These are phyloP conservation scores for Tautogolabrus adspersus DNA, from an alignment of 2,113 vertebrate species.

Conservation along the genomic window DNA sequence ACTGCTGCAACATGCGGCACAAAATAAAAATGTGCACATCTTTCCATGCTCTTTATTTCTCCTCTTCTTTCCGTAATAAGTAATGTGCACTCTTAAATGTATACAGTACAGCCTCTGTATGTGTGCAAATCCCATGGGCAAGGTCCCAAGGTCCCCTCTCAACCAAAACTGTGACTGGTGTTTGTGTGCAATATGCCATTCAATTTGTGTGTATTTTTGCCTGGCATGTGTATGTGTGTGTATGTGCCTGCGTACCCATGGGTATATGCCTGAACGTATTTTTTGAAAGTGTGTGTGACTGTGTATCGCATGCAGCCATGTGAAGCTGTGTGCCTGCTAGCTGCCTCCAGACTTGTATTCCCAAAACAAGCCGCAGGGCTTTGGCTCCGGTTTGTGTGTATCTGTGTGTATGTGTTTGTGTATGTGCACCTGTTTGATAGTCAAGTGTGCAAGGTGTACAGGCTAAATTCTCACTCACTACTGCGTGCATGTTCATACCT, in stretches of 20 bases:
- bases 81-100: conserved; percentile 8
- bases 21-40: conserved; percentile 52
- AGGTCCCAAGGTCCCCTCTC: conserved; percentile 55
- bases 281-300: conserved; percentile 52
- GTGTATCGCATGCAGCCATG: conserved; percentile 70
- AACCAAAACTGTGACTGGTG: conserved; percentile 46
- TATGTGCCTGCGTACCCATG: conserved; percentile 47
- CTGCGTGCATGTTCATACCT: conserved; percentile 14
- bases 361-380: conserved; percentile 68
- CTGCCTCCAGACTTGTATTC: conserved; percentile 71
- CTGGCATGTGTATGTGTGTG: conserved; percentile 32
- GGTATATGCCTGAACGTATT: conserved; percentile 63
- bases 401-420: conserved; percentile 24
- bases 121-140: conserved; percentile 43
- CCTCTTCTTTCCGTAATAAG: conserved; percentile 20
- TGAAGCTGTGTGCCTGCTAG: conserved; percentile 71
- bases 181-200: conserved; percentile 39
- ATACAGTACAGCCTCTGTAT: conserved; percentile 17
- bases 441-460: conserved; percentile 28
- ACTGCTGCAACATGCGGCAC: conserved; percentile 55
- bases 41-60: conserved; percentile 13
- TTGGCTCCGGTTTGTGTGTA: conserved; percentile 53
- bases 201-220: conserved; percentile 47
- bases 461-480: conserved; percentile 30
- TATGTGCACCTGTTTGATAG: conserved; percentile 51